Percentiles rank a stretch among this genome's conserved stretches.
phyloP scores from a whole-genome alignment of 1,140 invertebrate genomes.

The Harlomillsia oculata region DNA sequence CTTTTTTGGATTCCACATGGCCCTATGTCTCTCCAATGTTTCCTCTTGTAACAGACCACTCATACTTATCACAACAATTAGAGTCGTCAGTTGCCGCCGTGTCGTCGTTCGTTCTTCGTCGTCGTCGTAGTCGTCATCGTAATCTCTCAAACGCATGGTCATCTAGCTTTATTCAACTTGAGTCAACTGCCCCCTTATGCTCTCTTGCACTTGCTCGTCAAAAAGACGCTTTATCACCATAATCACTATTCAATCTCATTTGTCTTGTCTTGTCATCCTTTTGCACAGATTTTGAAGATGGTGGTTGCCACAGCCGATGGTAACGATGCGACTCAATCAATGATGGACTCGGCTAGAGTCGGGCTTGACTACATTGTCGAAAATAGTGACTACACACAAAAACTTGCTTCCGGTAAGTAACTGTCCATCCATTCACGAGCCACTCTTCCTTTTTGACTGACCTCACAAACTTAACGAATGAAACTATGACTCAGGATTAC shows the following conservation, averaged over 20 bases:
- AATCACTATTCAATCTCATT: not conserved
- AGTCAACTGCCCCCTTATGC: too few species aligned
- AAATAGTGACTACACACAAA: slow-evolving; percentile 80
- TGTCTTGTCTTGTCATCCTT: not conserved
- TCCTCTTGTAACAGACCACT: too few species aligned
- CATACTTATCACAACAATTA: too few species aligned
- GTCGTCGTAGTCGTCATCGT: too few species aligned
- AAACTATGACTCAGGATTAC: too few species aligned
- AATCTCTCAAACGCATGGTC: too few species aligned
- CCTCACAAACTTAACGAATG: too few species aligned
- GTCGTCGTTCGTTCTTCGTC: too few species aligned
- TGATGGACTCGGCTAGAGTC: slow-evolving; percentile 47
- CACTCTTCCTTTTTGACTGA: not conserved
- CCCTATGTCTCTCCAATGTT: not conserved
- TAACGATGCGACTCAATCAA: slow-evolving; percentile 9
- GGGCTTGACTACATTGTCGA: slow-evolving; percentile 88
- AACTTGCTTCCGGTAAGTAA: slow-evolving; percentile 66
- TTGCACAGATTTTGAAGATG: slow-evolving; percentile 17
- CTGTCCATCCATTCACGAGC: not conserved
- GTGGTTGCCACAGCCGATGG: slow-evolving; percentile 12
- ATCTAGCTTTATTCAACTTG: too few species aligned
- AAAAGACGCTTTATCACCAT: not conserved
- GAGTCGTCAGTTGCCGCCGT: too few species aligned
- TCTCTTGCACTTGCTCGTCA: not conserved
- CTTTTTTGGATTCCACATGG: slow-evolving; percentile 25